Conservation (phyloP, 1,140 invertebrate species). For the Camponotus vicinus region DNA sequence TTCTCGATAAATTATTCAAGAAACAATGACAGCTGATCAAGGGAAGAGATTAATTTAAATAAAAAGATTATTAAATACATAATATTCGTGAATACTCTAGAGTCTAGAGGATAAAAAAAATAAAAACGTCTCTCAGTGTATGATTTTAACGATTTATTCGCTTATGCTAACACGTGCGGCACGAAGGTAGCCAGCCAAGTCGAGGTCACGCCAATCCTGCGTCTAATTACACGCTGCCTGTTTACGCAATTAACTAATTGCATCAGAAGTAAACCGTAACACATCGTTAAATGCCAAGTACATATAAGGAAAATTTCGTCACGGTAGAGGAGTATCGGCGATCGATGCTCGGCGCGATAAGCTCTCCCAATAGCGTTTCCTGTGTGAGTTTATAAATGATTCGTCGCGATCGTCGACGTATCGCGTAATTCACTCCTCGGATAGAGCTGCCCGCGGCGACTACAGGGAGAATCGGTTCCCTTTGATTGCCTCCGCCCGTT, state of each 20-base stretch:
- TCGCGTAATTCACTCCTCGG: slow-evolving; percentile 56
- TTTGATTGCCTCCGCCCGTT: slow-evolving; percentile 63
- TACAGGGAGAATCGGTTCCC: slow-evolving; percentile 57
- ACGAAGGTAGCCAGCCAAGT: neutral
- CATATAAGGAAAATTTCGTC: neutral
- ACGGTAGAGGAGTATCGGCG: slow-evolving; percentile 1
- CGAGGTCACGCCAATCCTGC: slow-evolving; percentile 14
- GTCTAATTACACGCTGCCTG: slow-evolving; percentile 30
- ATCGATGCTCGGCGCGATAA: slow-evolving; percentile 32
- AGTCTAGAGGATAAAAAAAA: neutral
- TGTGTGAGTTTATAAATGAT: slow-evolving; percentile 60
- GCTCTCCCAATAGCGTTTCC: slow-evolving; percentile 26
- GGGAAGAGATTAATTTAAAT: neutral
- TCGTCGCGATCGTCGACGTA: slow-evolving; percentile 39
- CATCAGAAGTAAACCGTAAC: neutral
- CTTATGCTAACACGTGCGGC: neutral
- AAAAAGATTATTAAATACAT: neutral
- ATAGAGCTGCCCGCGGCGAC: slow-evolving; percentile 41
- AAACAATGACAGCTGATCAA: no score
- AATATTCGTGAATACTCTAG: neutral
- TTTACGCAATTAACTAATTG: slow-evolving; percentile 53
- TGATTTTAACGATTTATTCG: neutral
- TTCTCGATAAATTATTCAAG: neutral
- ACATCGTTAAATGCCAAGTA: slow-evolving; percentile 21
- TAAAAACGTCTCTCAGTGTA: neutral